Base-by-base conservation (phyloP, 1,140 invertebrate genomes). In the Choristoneura fumiferana region DNA sequence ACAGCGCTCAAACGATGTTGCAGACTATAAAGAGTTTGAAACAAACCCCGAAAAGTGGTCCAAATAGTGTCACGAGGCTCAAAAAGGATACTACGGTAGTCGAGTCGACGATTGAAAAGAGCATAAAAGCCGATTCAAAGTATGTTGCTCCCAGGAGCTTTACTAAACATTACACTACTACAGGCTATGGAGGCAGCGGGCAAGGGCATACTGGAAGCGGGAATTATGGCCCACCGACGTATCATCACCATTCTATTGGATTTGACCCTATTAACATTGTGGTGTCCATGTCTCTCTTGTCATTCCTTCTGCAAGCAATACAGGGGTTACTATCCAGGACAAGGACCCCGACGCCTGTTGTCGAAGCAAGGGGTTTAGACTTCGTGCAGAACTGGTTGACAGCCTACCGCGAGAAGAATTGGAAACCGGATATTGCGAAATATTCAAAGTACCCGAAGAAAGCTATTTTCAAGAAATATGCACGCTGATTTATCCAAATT, bases 211-310 rank as follows among this genome's bases (percentile, higher is more conserved):
- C 33, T 34, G 61, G 37, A 22, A 54, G 29, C 18, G 65, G 62
- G 13, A 82, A 75, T 56, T 75, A 76, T 58, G 71, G 63, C 17
- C 53, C 67, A 4, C 69, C 73, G 4, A 82, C 80, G 5, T 89
- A 89, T 58, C 87, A 90, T 62, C 88, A 90, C 63, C 86, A 90
- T 63, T 87, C 84, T 4, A 85, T 89, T 34, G 87, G 87, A 14
- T 87, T 90, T 53, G 89, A 90, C 76, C 87, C 89, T 12, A 76
- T 90, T 43, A 90, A 90, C 62, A 89, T 90, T 58, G 78, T 90
- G 13, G 78, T 90, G 3, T 89, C 89, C 4, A 76, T 90, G 67
- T 90, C 89, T 17, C 66, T 90, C 4, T 57, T 90, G 18, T 89
- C 89, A 8, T 84, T 90, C 58, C 57, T 90, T 9, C 65, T 90